Evolutionary conservation across 1,140 invertebrate species (phyloP).

Genomic region (Wiebesia pumilae): DNA sequence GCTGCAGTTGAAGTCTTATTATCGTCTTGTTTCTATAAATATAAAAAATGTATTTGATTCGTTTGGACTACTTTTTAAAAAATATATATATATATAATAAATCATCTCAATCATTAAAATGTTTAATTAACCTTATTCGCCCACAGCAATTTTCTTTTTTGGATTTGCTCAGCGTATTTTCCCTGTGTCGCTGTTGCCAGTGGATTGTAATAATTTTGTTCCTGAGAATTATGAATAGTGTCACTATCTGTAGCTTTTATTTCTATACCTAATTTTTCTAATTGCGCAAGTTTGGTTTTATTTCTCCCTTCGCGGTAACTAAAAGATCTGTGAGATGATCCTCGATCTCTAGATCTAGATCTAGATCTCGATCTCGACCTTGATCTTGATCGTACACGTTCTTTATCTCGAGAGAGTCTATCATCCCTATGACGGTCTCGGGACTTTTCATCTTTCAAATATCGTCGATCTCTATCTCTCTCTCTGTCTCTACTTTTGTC

Average conservation of each 20-base stretch:
- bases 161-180: constrained; percentile 90
- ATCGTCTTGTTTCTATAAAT: constrained; percentile 65
- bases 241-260: constrained; percentile 68
- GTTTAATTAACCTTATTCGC: constrained; percentile 79
- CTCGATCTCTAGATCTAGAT: constrained; percentile 67
- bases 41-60: constrained; percentile 20
- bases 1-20: constrained; percentile 60
- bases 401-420: constrained; percentile 63
- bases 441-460: constrained; percentile 61
- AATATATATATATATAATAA: background rate
- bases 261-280: constrained; percentile 74
- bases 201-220: constrained; percentile 88
- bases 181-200: constrained; percentile 85
- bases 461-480: constrained; percentile 59
- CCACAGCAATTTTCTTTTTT: constrained; percentile 94
- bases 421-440: constrained; percentile 64
- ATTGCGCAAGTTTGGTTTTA: constrained; percentile 72
- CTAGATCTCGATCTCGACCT: constrained; percentile 61
- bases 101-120: background rate
- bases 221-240: constrained; percentile 58
- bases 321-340: constrained; percentile 61
- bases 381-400: constrained; percentile 61
- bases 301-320: constrained; percentile 72
- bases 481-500: constrained; percentile 65
- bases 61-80: background rate